phyloP scores from a whole-genome alignment of 2,113 vertebrate genomes.

The Cyprinus carpio region DNA sequence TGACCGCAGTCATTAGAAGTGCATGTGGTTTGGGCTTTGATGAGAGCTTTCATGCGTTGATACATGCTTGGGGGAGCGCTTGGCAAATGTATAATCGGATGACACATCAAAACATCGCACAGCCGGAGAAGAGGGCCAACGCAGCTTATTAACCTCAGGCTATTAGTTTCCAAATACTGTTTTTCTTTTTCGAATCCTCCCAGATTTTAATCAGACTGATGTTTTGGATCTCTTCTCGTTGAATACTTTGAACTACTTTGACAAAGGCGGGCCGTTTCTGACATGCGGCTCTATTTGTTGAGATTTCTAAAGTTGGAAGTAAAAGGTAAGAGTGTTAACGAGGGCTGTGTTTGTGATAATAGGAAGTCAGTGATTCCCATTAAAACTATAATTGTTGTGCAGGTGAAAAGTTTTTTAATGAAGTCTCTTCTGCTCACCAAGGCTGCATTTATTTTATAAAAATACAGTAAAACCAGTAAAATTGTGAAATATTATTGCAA shows the following conservation, averaged over 20 bases:
- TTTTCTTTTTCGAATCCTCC: slow-evolving; percentile 16
- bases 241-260: not conserved
- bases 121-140: slow-evolving; percentile 50
- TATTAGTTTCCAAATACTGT: slow-evolving; percentile 59
- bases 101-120: slow-evolving; percentile 61
- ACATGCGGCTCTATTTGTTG: not conserved
- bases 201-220: slow-evolving; percentile 24
- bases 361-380: no score
- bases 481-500: no score
- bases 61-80: slow-evolving; percentile 58
- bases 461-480: no score
- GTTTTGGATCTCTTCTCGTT: slow-evolving; percentile 7
- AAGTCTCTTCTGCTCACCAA: no score
- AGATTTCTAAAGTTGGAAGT: slow-evolving; percentile 21
- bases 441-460: no score
- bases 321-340: not conserved
- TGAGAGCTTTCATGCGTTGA: slow-evolving; percentile 72
- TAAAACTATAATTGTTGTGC: no score
- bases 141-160: slow-evolving; percentile 63
- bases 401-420: no score
- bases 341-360: no score
- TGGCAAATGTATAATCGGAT: slow-evolving; percentile 65
- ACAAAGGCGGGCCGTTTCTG: slow-evolving; percentile 26
- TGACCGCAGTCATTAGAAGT: slow-evolving; percentile 69
- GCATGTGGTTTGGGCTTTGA: slow-evolving; percentile 70